Percentiles rank a stretch among this genome's conserved stretches.
phyloP scores from a whole-genome alignment of 2,113 vertebrate genomes.

The Ctenodactylus gundi region DNA sequence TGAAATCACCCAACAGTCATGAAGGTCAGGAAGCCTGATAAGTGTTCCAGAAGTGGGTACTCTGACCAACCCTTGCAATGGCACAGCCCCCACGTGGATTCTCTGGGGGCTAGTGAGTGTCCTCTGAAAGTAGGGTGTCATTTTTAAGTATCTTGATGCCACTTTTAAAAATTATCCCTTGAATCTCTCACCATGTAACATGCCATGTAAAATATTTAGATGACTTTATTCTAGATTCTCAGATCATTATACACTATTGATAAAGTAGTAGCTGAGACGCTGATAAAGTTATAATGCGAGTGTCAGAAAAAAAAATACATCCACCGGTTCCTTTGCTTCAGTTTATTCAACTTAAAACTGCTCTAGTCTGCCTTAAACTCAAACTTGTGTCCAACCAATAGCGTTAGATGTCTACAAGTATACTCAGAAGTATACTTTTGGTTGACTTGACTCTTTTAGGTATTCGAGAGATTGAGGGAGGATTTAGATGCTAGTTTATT shows the following conservation, averaged over 20 bases:
- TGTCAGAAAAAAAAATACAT: background rate
- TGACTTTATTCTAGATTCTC: constrained; percentile 26
- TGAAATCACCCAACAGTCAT: background rate
- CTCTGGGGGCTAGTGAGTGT: background rate
- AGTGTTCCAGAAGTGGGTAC: background rate
- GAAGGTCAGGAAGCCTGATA: background rate
- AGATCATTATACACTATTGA: background rate
- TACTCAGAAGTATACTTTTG: background rate
- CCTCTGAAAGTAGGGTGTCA: background rate
- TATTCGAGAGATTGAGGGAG: background rate
- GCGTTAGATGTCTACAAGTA: background rate
- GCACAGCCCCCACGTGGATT: too few relatives aligned
- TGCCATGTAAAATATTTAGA: background rate
- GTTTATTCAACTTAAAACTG: background rate
- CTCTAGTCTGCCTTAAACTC: background rate
- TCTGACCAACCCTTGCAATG: too few relatives aligned
- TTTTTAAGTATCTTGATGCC: background rate
- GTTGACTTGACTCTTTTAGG: background rate
- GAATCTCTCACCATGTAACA: background rate
- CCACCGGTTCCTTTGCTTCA: background rate
- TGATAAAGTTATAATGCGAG: background rate
- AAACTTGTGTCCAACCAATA: background rate
- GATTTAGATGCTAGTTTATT: background rate
- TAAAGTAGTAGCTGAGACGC: constrained; percentile 1
- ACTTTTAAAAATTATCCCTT: background rate